Base-by-base conservation (phyloP, 1,140 invertebrate genomes). In the Microplitis demolitor region DNA sequence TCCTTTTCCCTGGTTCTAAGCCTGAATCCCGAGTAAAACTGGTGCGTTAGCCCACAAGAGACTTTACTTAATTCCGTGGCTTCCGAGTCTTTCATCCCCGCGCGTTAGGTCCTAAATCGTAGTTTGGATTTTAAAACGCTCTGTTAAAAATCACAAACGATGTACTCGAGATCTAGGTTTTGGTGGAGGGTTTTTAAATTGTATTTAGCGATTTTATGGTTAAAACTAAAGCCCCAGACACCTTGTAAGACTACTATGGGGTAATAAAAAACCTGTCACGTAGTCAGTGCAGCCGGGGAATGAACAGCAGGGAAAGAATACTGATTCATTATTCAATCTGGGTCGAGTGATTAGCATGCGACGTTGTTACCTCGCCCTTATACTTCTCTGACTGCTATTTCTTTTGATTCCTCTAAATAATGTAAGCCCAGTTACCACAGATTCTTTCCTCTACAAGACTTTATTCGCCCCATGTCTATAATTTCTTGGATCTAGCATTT, bases 321-420 rank as follows among this genome's bases (percentile, higher is more conserved):
- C 84, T 86, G 83, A 87, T 87, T 87, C 85, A 87, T 87, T 87
- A 87, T 87, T 87, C 84, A 86, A 87, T 86, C 84, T 87, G 80
- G 84, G 83, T 82, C 83, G 83, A 87, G 84, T 87, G 85, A 86
- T 87, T 87, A 87, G 84, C 85, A 87, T 87, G 84, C 85, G 81
- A 78, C 85, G 78, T 77, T 75, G 77, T 74, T 74, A 75, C 73
- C 76, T 34, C 24, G 9, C 37, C 56, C 33, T 58, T 33, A 33
- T 60, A 24, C 8, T 72, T 60, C 60, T 71, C 24, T 24, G 24
- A 53, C 35, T 69, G 31, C 9, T 34, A 24, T 54, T 61, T 54
- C 78, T 69, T 74, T 70, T 78, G 79, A 78, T 83, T 78, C 81
- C 82, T 83, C 83, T 87, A 86, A 87, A 87, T 86, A 85, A 85